Evolutionary conservation across 1,140 invertebrate genomes (phyloP).

Genomic region (Aphelenchoides fujianensis): DNA sequence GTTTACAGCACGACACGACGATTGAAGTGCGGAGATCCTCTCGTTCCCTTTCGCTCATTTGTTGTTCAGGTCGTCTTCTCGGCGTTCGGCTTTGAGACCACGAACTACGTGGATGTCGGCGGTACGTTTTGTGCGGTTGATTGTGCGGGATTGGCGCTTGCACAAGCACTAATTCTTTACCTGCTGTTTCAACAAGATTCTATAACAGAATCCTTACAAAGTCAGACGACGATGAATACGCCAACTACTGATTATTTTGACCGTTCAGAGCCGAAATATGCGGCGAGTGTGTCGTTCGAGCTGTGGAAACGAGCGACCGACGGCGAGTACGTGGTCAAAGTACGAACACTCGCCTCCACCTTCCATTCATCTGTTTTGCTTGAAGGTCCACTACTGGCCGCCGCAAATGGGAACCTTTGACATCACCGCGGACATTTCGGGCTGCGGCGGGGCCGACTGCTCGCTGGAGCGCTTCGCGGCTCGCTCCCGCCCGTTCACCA

Average conservation of each 20-base stretch:
- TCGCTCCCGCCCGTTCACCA: background rate
- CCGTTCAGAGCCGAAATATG: slow-evolving; percentile 9
- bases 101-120: background rate
- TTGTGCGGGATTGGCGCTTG: too few species aligned
- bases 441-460: background rate
- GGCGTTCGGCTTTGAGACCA: background rate
- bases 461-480: background rate
- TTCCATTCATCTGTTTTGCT: too few species aligned
- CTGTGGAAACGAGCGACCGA: background rate
- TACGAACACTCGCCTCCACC: too few species aligned
- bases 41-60: background rate
- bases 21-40: slow-evolving; percentile 1
- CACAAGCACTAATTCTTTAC: too few species aligned
- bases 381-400: slow-evolving; percentile 11
- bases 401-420: background rate
- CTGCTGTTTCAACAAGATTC: too few species aligned
- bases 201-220: too few species aligned
- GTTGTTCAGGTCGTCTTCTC: background rate
- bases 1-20: slow-evolving; percentile 8
- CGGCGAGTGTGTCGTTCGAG: background rate
- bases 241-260: too few species aligned
- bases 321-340: background rate
- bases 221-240: too few species aligned
- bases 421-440: slow-evolving; percentile 6
- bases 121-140: too few species aligned